Conservation (phyloP, 2,113 vertebrate genomes). For the Salvelinus sp. region DNA sequence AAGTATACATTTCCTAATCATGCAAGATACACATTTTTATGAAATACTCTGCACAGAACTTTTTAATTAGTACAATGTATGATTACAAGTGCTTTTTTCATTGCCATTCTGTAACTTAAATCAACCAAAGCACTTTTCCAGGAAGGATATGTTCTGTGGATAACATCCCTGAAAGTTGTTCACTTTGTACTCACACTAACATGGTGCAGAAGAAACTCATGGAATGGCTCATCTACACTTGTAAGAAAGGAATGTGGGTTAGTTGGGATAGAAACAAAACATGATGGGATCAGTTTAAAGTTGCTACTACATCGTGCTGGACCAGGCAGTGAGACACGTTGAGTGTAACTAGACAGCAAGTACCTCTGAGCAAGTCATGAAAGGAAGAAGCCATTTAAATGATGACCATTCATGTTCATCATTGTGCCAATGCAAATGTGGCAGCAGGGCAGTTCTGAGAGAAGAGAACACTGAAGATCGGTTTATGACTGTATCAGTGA, state of each 20-base stretch:
- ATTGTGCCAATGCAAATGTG: conserved; percentile 32
- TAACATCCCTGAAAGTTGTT: conserved; percentile 52
- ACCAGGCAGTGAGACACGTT: conserved; percentile 43
- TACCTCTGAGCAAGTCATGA: conserved; percentile 31
- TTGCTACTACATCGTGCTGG: conserved; percentile 53
- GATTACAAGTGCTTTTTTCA: conserved; percentile 66
- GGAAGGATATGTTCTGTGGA: conserved; percentile 44
- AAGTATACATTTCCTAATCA: conserved; percentile 71
- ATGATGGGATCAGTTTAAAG: conserved; percentile 40
- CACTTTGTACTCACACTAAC: conserved; percentile 44
- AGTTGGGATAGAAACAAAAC: conserved; percentile 40
- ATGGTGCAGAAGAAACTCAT: conserved; percentile 45
- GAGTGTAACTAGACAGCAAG: conserved; percentile 35
- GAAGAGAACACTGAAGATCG: conserved; percentile 18
- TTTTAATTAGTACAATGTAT: conserved; percentile 44
- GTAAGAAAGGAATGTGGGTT: conserved; percentile 48
- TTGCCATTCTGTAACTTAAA: conserved; percentile 52
- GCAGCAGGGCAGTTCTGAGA: conserved; percentile 50
- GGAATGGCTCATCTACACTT: conserved; percentile 57
- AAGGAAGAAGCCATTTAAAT: conserved; percentile 18
- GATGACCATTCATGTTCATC: conserved; percentile 18
- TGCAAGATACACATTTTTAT: conserved; percentile 71
- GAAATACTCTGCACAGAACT: conserved; percentile 64
- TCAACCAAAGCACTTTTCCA: conserved; percentile 39
- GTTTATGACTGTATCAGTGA: background rate